Evolutionary conservation across 2,888 invertebrate genomes (phyloP).

Genomic region (Diarsia rubi): DNA sequence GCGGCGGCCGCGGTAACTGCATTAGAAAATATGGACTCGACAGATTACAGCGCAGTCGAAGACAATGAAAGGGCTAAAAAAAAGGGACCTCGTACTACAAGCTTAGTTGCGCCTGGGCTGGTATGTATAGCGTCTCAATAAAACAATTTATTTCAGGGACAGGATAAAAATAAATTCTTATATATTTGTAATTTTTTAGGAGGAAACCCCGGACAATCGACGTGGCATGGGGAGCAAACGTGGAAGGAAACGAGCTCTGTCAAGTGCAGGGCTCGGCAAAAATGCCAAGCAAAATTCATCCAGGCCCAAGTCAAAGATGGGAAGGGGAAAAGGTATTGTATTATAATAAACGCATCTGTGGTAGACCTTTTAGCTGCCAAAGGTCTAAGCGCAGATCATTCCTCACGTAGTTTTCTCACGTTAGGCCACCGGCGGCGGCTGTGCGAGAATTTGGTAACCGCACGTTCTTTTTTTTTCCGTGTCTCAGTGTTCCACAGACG

Average conservation of each 20-base stretch:
- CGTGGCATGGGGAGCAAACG: conserved; percentile 77
- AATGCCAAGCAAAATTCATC: conserved; percentile 69
- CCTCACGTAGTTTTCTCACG: background rate
- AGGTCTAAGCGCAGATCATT: conserved; percentile 5
- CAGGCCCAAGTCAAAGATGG: conserved; percentile 74
- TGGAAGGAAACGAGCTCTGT: conserved; percentile 83
- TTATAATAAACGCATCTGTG: background rate
- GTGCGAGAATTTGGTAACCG: background rate
- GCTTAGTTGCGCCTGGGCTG: conserved; percentile 69
- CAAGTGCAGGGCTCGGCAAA: conserved; percentile 79
- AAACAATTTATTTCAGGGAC: background rate
- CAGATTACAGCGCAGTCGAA: conserved; percentile 68
- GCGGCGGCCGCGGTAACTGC: conserved; percentile 64
- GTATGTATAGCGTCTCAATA: conserved; percentile 65
- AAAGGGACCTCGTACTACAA: conserved; percentile 71
- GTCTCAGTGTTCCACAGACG: background rate
- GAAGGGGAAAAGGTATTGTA: conserved; percentile 79
- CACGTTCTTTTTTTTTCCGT: background rate
- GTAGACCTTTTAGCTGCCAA: background rate
- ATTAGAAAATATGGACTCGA: conserved; percentile 72
- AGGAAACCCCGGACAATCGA: conserved; percentile 68
- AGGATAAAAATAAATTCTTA: background rate
- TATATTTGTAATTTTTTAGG: conserved; percentile 61
- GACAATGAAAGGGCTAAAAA: conserved; percentile 72
- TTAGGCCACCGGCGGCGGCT: conserved; percentile 12